phyloP scores from a whole-genome alignment of 2,888 invertebrate genomes.

The Lasioglossum leucozonium region DNA sequence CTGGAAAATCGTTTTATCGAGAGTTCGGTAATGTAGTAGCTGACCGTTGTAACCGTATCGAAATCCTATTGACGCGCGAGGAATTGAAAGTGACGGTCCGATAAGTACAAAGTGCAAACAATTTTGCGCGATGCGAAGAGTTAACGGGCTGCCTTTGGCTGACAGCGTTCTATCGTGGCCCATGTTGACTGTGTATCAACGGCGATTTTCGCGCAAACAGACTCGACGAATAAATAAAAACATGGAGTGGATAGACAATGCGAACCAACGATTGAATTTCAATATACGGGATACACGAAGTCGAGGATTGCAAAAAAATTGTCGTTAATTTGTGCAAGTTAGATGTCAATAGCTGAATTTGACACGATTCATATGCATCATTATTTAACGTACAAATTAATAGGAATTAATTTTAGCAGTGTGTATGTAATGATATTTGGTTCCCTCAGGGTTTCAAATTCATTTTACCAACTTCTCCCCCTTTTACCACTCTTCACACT shows the following conservation, averaged over 20 bases:
- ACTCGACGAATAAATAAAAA: not conserved
- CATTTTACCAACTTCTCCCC: no score
- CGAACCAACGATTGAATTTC: no score
- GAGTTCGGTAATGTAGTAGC: constrained; percentile 24
- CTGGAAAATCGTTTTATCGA: constrained; percentile 20
- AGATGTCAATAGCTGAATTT: no score
- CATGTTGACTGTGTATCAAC: not conserved
- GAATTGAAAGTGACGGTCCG: constrained; percentile 29
- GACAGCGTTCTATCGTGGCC: constrained; percentile 16
- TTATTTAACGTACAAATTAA: no score
- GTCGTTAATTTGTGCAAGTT: no score
- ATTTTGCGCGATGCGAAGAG: constrained; percentile 33
- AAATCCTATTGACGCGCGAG: constrained; percentile 37
- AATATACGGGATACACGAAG: no score
- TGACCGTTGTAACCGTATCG: constrained; percentile 16
- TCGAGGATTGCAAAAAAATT: no score
- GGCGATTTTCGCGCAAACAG: not conserved
- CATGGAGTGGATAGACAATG: not conserved
- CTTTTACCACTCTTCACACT: no score
- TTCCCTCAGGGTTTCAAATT: no score
- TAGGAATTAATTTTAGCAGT: no score
- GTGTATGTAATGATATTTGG: no score
- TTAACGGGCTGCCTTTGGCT: constrained; percentile 27
- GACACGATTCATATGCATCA: no score
- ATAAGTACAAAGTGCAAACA: constrained; percentile 18